These are phyloP conservation scores for Drymonia ruficornis DNA, from an alignment of 2,888 invertebrate genomes.

Conservation along the genomic window DNA sequence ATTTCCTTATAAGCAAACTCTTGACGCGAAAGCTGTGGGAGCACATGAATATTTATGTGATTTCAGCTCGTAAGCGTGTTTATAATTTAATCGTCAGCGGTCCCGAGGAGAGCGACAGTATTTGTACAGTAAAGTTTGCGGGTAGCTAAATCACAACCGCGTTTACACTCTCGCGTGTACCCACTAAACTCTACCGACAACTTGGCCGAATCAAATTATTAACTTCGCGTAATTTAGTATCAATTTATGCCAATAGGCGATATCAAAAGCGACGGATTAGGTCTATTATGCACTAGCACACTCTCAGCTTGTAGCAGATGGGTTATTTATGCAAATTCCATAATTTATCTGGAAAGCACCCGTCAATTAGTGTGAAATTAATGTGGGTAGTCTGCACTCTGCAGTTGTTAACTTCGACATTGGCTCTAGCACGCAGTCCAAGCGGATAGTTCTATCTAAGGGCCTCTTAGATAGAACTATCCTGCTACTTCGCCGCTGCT, in stretches of 20 bases:
- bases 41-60: slow-evolving; percentile 61
- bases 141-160: slow-evolving; percentile 43
- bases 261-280: slow-evolving; percentile 23
- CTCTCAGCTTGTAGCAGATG: slow-evolving; percentile 48
- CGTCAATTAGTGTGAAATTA: slow-evolving; percentile 37
- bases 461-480: too few species aligned
- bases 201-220: slow-evolving; percentile 8
- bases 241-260: slow-evolving; percentile 22
- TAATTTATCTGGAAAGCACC: slow-evolving; percentile 42
- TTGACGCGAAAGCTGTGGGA: slow-evolving; percentile 22
- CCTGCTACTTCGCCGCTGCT: too few species aligned
- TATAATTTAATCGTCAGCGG: slow-evolving; percentile 54
- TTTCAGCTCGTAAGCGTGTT: slow-evolving; percentile 48
- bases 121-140: slow-evolving; percentile 56
- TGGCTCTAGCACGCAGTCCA: slow-evolving; percentile 36
- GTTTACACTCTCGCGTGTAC: slow-evolving; percentile 46
- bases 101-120: slow-evolving; percentile 47
- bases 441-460: too few species aligned
- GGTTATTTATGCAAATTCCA: slow-evolving; percentile 56
- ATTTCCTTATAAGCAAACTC: slow-evolving; percentile 28
- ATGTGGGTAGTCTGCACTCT: slow-evolving; percentile 42
- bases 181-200: slow-evolving; percentile 20
- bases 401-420: slow-evolving; percentile 63
- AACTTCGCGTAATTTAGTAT: slow-evolving; percentile 13
- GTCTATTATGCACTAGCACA: slow-evolving; percentile 37